Conservation (phyloP, 2,888 invertebrate genomes). For the Caradrina kadenii region DNA sequence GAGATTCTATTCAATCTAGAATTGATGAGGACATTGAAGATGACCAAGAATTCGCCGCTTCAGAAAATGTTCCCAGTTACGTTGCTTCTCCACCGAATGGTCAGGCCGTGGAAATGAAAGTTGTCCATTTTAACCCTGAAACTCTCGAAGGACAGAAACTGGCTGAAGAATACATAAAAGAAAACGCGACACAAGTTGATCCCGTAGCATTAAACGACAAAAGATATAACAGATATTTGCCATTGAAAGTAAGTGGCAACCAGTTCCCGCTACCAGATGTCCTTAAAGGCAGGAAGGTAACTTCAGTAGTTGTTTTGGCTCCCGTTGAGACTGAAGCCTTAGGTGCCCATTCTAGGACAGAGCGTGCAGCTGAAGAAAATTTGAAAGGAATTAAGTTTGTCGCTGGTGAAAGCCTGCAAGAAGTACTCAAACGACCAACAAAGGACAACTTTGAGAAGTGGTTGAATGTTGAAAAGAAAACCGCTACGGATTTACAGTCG, state of each 20-base stretch:
- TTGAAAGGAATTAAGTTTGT: slow-evolving; percentile 93
- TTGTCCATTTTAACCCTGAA: slow-evolving; percentile 95
- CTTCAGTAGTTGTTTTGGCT: slow-evolving; percentile 96
- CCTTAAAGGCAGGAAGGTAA: slow-evolving; percentile 93
- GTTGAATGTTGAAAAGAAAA: slow-evolving; percentile 94
- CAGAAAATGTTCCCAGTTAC: slow-evolving; percentile 86
- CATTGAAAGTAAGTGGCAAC: slow-evolving; percentile 95
- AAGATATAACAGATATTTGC: slow-evolving; percentile 95
- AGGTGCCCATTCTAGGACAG: slow-evolving; percentile 85
- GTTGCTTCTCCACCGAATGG: slow-evolving; percentile 78
- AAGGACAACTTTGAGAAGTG: slow-evolving; percentile 95
- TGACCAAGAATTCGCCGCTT: slow-evolving; percentile 91
- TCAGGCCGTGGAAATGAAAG: slow-evolving; percentile 95
- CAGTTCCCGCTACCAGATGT: slow-evolving; percentile 96
- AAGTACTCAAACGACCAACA: slow-evolving; percentile 93
- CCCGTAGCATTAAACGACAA: slow-evolving; percentile 94
- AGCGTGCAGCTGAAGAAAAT: slow-evolving; percentile 89
- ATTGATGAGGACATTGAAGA: slow-evolving; percentile 85
- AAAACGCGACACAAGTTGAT: slow-evolving; percentile 93
- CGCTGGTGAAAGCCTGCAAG: slow-evolving; percentile 94
- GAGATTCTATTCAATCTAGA: slow-evolving; percentile 89
- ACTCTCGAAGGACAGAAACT: slow-evolving; percentile 93
- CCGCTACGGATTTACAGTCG: slow-evolving; percentile 94
- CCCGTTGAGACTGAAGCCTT: slow-evolving; percentile 94
- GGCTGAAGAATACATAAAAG: slow-evolving; percentile 93